Evolutionary conservation across 1,140 invertebrate genomes (phyloP).

Genomic region (Drosophila pruinosa): DNA sequence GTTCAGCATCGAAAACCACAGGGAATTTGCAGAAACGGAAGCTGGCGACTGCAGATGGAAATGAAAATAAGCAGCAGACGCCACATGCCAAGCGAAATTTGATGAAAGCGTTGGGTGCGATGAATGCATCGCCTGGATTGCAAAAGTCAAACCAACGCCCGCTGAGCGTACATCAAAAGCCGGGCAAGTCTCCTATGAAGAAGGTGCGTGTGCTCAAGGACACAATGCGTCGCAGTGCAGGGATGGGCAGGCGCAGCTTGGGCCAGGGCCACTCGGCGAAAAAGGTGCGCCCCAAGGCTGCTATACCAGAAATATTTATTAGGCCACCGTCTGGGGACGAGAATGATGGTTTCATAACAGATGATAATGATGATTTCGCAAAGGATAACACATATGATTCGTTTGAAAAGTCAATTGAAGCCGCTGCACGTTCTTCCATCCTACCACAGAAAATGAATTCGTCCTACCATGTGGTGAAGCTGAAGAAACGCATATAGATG

Average conservation of each 20-base stretch:
- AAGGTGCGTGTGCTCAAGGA: conserved; percentile 59
- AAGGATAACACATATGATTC: conserved; percentile 40
- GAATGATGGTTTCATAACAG: conserved; percentile 20
- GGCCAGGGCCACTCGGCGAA: conserved; percentile 7
- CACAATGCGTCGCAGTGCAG: conserved; percentile 61
- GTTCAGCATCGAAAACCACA: conserved; percentile 42
- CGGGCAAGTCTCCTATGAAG: conserved; percentile 55
- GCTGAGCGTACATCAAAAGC: conserved; percentile 6
- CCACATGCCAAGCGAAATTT: conserved; percentile 66
- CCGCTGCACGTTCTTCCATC: conserved; percentile 61
- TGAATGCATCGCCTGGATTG: conserved; percentile 33
- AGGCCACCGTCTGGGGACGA: conserved; percentile 20
- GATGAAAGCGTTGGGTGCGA: conserved; percentile 34
- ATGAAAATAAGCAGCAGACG: conserved; percentile 8
- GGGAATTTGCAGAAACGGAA: conserved; percentile 61
- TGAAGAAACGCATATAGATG: neutral
- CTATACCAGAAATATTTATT: neutral
- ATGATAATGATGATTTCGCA: conserved; percentile 42
- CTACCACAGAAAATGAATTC: conserved; percentile 26
- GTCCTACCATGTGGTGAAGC: neutral
- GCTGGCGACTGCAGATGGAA: conserved; percentile 6
- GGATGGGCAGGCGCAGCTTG: conserved; percentile 54
- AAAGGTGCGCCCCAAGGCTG: neutral
- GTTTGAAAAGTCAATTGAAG: conserved; percentile 62
- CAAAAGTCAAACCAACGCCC: no score